phyloP scores from a whole-genome alignment of 2,797 vertebrate species.

The Amblyopsis hoosieri region DNA sequence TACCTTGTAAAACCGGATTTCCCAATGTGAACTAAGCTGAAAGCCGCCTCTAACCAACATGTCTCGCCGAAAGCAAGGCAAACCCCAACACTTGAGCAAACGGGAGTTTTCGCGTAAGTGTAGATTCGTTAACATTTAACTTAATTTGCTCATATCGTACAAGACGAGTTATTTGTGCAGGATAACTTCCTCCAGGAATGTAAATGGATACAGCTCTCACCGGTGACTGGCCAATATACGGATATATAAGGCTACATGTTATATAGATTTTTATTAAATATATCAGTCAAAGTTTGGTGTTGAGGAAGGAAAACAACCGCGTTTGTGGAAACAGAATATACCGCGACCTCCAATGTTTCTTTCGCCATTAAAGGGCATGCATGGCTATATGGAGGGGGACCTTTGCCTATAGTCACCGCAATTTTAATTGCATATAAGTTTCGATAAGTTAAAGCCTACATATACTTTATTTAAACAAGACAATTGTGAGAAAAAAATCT shows the following conservation, averaged over 20 bases:
- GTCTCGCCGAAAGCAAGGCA: constrained; percentile 99
- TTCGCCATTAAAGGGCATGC: constrained; percentile 72
- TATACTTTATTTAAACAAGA: not conserved
- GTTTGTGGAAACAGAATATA: constrained; percentile 38
- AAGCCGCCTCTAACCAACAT: constrained; percentile 86
- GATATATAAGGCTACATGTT: constrained; percentile 15
- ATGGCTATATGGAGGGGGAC: constrained; percentile 61
- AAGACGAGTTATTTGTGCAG: constrained; percentile 25
- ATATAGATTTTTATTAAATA: not conserved
- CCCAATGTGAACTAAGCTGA: constrained; percentile 95
- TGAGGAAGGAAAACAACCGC: constrained; percentile 25
- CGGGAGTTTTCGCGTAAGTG: constrained; percentile 99
- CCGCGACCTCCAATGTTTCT: constrained; percentile 52
- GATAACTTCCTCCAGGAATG: constrained; percentile 50
- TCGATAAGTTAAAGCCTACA: constrained; percentile 74
- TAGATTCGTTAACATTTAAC: constrained; percentile 53
- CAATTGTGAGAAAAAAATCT: not conserved
- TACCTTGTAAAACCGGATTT: constrained; percentile 90
- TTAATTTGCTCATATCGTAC: constrained; percentile 21
- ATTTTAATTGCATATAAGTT: constrained; percentile 60
- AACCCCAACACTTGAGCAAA: constrained; percentile 99
- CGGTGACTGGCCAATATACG: constrained; percentile 38
- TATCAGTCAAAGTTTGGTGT: constrained; percentile 39
- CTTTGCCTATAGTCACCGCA: constrained; percentile 52
- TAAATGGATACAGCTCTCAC: constrained; percentile 37